Conservation (phyloP, 2,888 invertebrate species). For the Protodeltote pygarga region DNA sequence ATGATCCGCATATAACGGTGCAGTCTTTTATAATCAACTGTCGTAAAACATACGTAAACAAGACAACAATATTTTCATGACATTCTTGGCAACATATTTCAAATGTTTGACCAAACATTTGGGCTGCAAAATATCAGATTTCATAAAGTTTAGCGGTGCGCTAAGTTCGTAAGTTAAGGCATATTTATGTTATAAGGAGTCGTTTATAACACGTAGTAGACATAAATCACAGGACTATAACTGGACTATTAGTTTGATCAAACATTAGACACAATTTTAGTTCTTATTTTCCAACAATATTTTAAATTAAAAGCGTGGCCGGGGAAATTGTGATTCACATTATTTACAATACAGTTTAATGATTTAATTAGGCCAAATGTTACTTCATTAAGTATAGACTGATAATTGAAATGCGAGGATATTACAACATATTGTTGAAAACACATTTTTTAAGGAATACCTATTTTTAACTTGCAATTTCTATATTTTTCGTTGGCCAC, state of each 20-base stretch:
- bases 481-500: slow-evolving; percentile 26
- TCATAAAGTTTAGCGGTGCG: slow-evolving; percentile 14
- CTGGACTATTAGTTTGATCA: slow-evolving; percentile 39
- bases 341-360: neutral
- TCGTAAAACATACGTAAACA: slow-evolving; percentile 27
- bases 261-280: slow-evolving; percentile 37
- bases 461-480: neutral
- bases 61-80: slow-evolving; percentile 36
- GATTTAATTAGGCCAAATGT: too few species aligned
- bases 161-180: slow-evolving; percentile 21
- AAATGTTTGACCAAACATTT: slow-evolving; percentile 48
- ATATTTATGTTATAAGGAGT: neutral
- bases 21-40: neutral
- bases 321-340: neutral
- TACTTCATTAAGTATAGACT: too few species aligned
- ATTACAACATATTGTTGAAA: too few species aligned
- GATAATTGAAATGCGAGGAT: too few species aligned
- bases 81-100: slow-evolving; percentile 38
- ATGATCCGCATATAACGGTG: neutral
- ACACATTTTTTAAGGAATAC: too few species aligned
- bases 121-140: slow-evolving; percentile 32
- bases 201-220: neutral
- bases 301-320: slow-evolving; percentile 15
- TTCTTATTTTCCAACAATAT: slow-evolving; percentile 21
- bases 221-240: slow-evolving; percentile 8